A percentile compares a stretch with the other conserved stretches of the same genome.
These are phyloP conservation scores for Goniozus legneri DNA, from an alignment of 1,140 invertebrate species.

Conservation along the genomic window DNA sequence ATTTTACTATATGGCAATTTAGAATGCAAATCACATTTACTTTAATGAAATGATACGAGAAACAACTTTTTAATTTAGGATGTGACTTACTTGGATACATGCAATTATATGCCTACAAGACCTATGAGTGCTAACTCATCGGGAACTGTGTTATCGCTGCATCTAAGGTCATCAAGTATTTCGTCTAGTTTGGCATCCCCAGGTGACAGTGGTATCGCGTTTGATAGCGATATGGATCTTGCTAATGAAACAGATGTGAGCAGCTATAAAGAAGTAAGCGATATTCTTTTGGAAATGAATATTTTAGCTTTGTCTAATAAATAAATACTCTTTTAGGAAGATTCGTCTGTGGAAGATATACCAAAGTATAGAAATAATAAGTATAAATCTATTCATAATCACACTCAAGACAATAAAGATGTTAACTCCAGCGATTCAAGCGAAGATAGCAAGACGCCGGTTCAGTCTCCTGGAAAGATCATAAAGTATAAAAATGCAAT, in stretches of 20 bases:
- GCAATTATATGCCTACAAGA: constrained; percentile 52
- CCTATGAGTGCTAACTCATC: constrained; percentile 53
- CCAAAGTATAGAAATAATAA: constrained; percentile 46
- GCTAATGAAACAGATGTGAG: constrained; percentile 49
- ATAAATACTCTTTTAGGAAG: constrained; percentile 34
- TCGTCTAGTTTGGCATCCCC: constrained; percentile 52
- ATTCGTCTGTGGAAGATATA: constrained; percentile 45
- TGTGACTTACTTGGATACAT: constrained; percentile 51
- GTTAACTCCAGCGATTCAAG: constrained; percentile 47
- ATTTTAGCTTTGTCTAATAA: constrained; percentile 3
- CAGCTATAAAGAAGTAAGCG: constrained; percentile 48
- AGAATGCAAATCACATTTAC: constrained; percentile 14
- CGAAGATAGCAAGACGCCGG: constrained; percentile 46
- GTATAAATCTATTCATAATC: constrained; percentile 37
- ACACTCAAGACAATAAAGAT: constrained; percentile 40
- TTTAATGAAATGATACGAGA: constrained; percentile 20
- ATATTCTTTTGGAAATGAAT: not conserved
- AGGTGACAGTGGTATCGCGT: constrained; percentile 49
- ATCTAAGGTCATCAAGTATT: constrained; percentile 45
- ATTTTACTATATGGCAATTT: constrained; percentile 18
- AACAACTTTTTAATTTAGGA: constrained; percentile 33
- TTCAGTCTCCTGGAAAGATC: constrained; percentile 33
- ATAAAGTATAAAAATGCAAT: constrained; percentile 37
- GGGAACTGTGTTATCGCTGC: constrained; percentile 44
- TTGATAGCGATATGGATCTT: constrained; percentile 52